Base-by-base conservation (phyloP, 2,113 vertebrate genomes). In the Caloenas nicobarica region DNA sequence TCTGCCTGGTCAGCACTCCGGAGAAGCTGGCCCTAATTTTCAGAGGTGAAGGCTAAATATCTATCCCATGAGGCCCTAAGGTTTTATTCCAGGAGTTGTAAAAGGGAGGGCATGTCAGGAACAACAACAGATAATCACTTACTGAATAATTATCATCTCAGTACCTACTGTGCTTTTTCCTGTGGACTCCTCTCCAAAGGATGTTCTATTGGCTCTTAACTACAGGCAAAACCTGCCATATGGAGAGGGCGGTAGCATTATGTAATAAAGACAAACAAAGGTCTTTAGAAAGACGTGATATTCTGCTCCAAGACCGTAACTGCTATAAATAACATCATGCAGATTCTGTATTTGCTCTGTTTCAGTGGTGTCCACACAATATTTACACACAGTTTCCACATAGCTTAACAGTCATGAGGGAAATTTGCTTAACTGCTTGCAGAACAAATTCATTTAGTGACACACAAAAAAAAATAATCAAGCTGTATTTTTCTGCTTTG, bases 181-280 rank as follows among this genome's bases (percentile, higher is more conserved):
- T 74, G 60, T 58, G 68, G 48, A 48, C 24, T 68, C 48, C 13
- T 26, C 50, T 85, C 60, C 48, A 74, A 84, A 83, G 31, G 53
- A 58, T 6, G 9, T 16, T 90, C 81, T 71, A 12, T 53, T 79
- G 69, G 60, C 92, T 79, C 44, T 86, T 68, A 71, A 88, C 38
- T 53, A 60, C 54, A 71, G 48, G 44, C 69, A 95, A 84, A 94
- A 50, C 17, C 61, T 36, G 19, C 65, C 92, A 93, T 81, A 91
- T 91, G 95, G 86, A 88, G 31, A 76, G 54, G 61, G 66, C 69
- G 81, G 56, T 11, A 72, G 34, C 13, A 58, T 93, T 93, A 79
- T 4, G 16, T 76, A 88, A 96, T 28, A 81, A 68, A 60, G 46
- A 80, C 84, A 91, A 89, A 89, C 56, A 92, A 84, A 92, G 65